Evolutionary conservation across 1,140 invertebrate species (phyloP).

Genomic region (Zelostemma sp.): DNA sequence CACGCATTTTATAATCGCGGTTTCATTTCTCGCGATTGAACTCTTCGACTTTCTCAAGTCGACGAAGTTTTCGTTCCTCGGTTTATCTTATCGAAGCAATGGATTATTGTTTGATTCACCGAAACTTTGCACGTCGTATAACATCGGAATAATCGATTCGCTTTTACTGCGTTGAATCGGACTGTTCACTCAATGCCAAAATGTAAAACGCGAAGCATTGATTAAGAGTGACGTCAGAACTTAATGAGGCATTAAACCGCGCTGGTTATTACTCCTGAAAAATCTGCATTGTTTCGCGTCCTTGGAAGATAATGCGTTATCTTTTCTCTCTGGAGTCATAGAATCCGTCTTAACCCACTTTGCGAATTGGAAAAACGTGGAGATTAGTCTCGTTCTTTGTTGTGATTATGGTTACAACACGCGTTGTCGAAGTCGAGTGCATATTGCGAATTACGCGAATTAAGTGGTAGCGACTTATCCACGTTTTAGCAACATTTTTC

Average conservation of each 20-base stretch:
- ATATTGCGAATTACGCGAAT: too few species aligned
- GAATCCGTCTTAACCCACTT: conserved; percentile 28
- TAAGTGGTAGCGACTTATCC: too few species aligned
- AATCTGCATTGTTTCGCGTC: conserved; percentile 25
- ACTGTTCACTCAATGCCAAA: background rate
- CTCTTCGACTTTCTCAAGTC: conserved; percentile 5
- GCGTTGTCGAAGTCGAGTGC: too few species aligned
- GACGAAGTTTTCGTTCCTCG: background rate
- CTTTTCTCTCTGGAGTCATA: conserved; percentile 34
- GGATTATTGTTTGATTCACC: background rate
- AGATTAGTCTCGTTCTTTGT: conserved; percentile 24
- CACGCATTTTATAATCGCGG: conserved; percentile 18
- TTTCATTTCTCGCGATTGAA: conserved; percentile 4
- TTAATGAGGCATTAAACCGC: conserved; percentile 15
- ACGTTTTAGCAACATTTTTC: too few species aligned
- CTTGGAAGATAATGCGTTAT: conserved; percentile 44
- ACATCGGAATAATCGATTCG: too few species aligned
- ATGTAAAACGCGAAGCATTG: conserved; percentile 3
- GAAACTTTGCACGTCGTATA: too few species aligned
- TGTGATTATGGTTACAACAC: too few species aligned
- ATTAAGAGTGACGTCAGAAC: conserved; percentile 13
- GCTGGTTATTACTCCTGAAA: conserved; percentile 3
- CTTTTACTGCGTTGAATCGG: too few species aligned
- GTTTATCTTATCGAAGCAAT: background rate
- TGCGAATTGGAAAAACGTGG: background rate